Conservation (phyloP, 2,888 invertebrate species). For the Tetragonisca angustula region DNA sequence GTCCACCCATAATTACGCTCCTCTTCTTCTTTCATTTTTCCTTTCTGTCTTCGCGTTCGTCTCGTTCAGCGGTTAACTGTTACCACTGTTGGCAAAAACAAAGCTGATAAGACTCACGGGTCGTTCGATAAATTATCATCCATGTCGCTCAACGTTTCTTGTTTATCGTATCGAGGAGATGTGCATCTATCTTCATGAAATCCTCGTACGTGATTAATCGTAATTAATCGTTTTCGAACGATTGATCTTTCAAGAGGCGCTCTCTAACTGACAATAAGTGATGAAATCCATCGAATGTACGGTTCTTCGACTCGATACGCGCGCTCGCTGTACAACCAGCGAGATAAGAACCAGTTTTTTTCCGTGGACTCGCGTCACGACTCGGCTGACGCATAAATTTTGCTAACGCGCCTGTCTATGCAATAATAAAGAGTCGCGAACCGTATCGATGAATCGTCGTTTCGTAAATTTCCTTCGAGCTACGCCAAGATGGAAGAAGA, state of each 20-base stretch:
- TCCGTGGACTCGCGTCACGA: constrained; percentile 9
- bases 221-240: background rate
- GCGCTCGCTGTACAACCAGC: background rate
- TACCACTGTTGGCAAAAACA: background rate
- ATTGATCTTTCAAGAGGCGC: background rate
- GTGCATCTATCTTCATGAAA: background rate
- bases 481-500: background rate
- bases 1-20: constrained; percentile 39
- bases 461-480: constrained; percentile 17
- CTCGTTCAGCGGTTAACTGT: background rate
- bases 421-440: background rate
- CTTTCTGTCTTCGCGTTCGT: background rate
- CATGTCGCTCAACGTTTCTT: background rate
- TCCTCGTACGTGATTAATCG: background rate
- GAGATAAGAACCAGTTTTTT: constrained; percentile 35
- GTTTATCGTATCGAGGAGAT: background rate
- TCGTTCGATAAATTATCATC: background rate
- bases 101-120: background rate
- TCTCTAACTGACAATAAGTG: background rate
- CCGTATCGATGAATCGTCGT: background rate
- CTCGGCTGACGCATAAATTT: background rate
- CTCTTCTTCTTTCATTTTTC: background rate
- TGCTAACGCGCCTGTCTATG: background rate
- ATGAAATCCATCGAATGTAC: background rate
- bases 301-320: background rate